These are phyloP conservation scores for Bos indicus DNA, from an alignment of 2,113 vertebrate species.

Conservation along the genomic window DNA sequence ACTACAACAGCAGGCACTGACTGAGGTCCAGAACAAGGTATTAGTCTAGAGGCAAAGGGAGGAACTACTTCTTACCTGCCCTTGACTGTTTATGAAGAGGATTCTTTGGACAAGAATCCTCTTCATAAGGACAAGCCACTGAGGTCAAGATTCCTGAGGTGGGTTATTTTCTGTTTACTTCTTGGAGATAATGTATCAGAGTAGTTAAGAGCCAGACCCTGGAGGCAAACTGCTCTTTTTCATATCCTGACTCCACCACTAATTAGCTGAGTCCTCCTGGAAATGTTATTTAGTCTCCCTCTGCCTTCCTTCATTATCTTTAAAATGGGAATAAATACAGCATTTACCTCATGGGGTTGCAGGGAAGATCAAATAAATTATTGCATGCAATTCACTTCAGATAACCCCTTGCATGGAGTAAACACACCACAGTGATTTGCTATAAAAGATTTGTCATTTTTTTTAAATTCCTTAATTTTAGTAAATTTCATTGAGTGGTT, in stretches of 20 bases:
- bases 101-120: not conserved
- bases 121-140: not conserved
- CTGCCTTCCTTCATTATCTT: not conserved
- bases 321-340: constrained; percentile 38
- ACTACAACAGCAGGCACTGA: not conserved
- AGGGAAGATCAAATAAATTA: constrained; percentile 9
- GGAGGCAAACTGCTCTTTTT: not conserved
- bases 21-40: not conserved
- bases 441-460: not conserved
- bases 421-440: not conserved
- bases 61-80: not conserved
- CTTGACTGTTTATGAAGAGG: not conserved
- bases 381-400: not conserved
- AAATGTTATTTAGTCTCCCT: not conserved
- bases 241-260: not conserved
- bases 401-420: not conserved
- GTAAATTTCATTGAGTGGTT: not conserved
- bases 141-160: not conserved
- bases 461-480: not conserved
- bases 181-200: not conserved
- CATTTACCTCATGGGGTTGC: not conserved
- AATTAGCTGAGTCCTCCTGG: not conserved
- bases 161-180: not conserved
- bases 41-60: not conserved
- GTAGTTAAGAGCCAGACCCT: not conserved